Evolutionary conservation across 2,888 invertebrate genomes (phyloP).

Genomic region (Phorcus lineatus): DNA sequence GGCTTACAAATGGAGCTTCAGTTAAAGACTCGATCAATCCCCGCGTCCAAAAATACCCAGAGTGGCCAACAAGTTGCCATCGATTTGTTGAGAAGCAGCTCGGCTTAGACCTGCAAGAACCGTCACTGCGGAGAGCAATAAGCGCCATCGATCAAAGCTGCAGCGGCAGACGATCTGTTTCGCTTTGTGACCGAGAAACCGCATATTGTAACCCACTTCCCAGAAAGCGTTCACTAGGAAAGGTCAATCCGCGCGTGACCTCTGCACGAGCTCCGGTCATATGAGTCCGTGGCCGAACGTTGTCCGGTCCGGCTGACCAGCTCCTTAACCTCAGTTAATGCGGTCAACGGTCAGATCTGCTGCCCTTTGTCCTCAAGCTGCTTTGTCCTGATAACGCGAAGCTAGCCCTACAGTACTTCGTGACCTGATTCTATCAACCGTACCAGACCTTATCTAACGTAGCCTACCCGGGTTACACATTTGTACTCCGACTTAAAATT

Average conservation of each 20-base stretch:
- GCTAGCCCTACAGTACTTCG: neutral
- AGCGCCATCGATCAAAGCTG: neutral
- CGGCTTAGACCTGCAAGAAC: too few relatives aligned
- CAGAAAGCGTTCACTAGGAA: neutral
- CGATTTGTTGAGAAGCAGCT: neutral
- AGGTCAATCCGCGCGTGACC: conserved; percentile 6
- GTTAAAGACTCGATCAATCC: neutral
- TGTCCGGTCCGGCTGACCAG: neutral
- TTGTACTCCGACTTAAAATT: too few relatives aligned
- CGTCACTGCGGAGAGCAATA: neutral
- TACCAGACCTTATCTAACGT: too few relatives aligned
- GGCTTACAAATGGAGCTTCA: too few relatives aligned
- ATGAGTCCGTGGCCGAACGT: neutral
- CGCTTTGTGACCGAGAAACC: neutral
- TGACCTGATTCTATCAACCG: too few relatives aligned
- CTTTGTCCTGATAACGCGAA: neutral
- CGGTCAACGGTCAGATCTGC: neutral
- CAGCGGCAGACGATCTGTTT: neutral
- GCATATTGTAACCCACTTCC: conserved; percentile 10
- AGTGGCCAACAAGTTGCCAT: neutral
- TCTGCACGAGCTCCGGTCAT: conserved; percentile 7
- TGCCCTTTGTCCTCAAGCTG: neutral
- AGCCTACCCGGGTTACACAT: too few relatives aligned
- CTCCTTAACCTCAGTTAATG: neutral
- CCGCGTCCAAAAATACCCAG: neutral